Evolutionary conservation across 2,888 invertebrate genomes (phyloP), one percentile per base, ranked within the genome.

Genomic region (Aphrophora alni): DNA sequence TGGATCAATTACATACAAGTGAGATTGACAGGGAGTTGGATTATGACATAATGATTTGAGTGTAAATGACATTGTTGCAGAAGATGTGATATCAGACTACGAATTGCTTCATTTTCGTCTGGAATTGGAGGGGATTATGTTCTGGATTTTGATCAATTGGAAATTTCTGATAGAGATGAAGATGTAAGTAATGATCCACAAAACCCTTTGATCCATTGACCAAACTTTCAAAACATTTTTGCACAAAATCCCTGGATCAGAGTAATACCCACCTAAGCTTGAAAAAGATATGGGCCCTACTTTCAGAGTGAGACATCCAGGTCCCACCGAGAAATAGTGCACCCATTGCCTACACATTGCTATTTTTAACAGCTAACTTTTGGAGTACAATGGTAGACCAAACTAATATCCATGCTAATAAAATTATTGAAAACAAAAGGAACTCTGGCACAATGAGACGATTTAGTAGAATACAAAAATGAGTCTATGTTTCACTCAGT

Each of bases 251-350:
- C 44, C 25, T n/a, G 38, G 24, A 33, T 17, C 24, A 25, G 38
- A 44, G 59, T 75, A 33, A 38, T 75, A 75, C 14, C 75, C 59
- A 24, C 75, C 75, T 25, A 51, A 75, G 27, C 75, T 12, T 8
- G 44, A 44, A 44, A 12, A 8, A 14, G 44, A 44, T 44, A 14
- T 44, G 12, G 44, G 14, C 27, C 5, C 8, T 8, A 2, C 44
- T 5, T 75, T 51, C 24, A 75, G 25, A 51, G 51, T 44, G 26
- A 75, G 44, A 44, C 14, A 14, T 17, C 44, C 44, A 44, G 14
- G 44, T 44, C 26, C 75, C 51, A 10, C 44, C 51, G 5, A 44
- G 27, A 51, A 75, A 75, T 26, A 25, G 12, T 75, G 24, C 25
- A 51, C 75, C 44, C 10, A 51, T 51, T 51, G 51, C 25, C 12